Evolutionary conservation across 2,113 vertebrate species (phyloP).

Genomic region (Notechis scutatus): DNA sequence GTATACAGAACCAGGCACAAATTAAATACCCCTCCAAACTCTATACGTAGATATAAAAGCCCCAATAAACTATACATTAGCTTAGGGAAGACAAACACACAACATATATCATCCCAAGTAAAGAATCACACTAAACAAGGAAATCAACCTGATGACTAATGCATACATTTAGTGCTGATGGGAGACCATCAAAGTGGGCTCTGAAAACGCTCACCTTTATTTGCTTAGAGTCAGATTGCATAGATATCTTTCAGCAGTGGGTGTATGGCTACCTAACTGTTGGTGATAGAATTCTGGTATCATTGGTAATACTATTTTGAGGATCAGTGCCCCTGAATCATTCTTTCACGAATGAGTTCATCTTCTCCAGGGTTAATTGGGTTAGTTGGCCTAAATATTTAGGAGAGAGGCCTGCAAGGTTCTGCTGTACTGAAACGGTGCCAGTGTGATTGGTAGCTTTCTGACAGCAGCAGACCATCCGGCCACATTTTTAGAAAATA

Average conservation of each 20-base stretch:
- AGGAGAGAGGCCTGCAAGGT: neutral
- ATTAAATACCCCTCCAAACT: neutral
- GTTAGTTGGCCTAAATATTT: neutral
- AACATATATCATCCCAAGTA: neutral
- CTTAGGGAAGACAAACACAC: neutral
- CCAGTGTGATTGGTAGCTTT: neutral
- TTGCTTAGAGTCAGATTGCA: neutral
- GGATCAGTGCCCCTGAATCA: neutral
- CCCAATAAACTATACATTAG: neutral
- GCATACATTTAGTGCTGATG: neutral
- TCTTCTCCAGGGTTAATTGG: neutral
- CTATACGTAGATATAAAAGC: neutral
- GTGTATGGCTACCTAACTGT: neutral
- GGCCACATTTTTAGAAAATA: neutral
- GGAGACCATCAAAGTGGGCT: neutral
- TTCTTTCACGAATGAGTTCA: neutral
- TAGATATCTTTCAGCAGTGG: neutral
- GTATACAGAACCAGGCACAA: neutral
- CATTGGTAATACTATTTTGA: neutral
- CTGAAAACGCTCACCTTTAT: neutral
- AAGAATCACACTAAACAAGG: neutral
- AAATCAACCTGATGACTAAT: neutral
- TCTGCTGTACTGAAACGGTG: neutral
- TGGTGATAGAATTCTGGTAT: neutral
- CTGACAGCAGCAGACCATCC: neutral